phyloP scores from a whole-genome alignment of 2,888 invertebrate genomes.

The Deroplatys truncata region DNA sequence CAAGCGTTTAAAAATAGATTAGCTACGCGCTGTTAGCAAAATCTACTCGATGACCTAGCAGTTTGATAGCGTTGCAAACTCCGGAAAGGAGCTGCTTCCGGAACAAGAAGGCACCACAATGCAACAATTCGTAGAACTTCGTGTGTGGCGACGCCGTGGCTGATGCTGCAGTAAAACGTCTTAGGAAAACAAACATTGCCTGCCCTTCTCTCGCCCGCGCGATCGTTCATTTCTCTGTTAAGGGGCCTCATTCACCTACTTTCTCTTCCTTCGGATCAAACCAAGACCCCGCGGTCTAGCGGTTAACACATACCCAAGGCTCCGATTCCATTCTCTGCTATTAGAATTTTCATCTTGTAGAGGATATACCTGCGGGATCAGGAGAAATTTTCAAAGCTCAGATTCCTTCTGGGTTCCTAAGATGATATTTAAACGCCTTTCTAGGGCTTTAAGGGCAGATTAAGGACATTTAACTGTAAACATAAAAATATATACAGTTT shows the following conservation, averaged over 20 bases:
- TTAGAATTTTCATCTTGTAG: no score
- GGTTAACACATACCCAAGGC: neutral
- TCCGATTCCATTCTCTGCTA: neutral
- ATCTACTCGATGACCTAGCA: no score
- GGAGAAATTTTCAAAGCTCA: no score
- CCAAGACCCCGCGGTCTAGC: neutral
- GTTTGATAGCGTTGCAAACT: neutral
- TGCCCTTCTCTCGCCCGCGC: neutral
- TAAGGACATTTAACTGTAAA: no score
- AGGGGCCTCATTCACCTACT: neutral
- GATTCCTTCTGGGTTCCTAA: no score
- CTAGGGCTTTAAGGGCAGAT: no score
- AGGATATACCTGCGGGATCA: no score
- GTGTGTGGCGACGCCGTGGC: neutral
- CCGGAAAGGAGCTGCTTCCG: neutral
- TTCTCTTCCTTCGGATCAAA: neutral
- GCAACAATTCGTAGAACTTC: slow-evolving; percentile 4
- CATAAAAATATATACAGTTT: no score
- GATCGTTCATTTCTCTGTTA: neutral
- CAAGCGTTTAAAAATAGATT: no score
- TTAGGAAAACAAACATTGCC: slow-evolving; percentile 3
- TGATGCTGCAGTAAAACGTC: slow-evolving; percentile 3
- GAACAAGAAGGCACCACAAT: neutral
- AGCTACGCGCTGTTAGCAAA: no score
- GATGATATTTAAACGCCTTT: no score